Percentiles rank a stretch among this genome's conserved stretches.
These are phyloP conservation scores for Amphiprion clarkii DNA, from an alignment of 2,797 vertebrate species.

Conservation along the genomic window DNA sequence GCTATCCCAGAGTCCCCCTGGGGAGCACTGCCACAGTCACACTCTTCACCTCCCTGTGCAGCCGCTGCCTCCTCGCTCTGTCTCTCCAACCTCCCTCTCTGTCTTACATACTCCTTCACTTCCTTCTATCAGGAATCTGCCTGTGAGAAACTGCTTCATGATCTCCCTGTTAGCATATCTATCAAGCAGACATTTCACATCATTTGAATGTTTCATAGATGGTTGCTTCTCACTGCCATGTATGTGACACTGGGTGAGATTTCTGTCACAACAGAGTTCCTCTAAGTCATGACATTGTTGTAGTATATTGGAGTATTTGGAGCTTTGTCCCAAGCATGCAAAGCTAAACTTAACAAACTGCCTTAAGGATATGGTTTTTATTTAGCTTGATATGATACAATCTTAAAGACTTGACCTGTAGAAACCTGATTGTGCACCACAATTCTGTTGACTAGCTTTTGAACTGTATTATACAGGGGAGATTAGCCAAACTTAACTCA, in stretches of 20 bases:
- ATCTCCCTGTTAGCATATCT: conserved; percentile 20
- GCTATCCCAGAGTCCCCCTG: conserved; percentile 79
- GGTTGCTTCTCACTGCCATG: background rate
- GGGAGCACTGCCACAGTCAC: conserved; percentile 76
- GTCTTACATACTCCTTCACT: conserved; percentile 1
- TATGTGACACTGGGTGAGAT: background rate
- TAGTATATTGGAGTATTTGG: background rate
- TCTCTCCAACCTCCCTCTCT: conserved; percentile 5
- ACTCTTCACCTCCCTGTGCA: conserved; percentile 74
- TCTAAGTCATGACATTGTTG: background rate
- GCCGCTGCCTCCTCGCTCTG: conserved; percentile 36
- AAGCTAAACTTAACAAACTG: background rate
- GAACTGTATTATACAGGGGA: too few species aligned
- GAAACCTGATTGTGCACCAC: too few species aligned
- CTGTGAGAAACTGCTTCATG: conserved; percentile 23
- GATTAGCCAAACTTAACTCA: too few species aligned
- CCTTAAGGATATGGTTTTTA: background rate
- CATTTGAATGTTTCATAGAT: conserved; percentile 2
- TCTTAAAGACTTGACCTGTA: too few species aligned
- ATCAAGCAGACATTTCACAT: conserved; percentile 13
- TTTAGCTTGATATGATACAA: background rate
- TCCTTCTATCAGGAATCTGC: conserved; percentile 36
- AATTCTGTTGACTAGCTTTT: too few species aligned
- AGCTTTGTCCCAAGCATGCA: background rate
- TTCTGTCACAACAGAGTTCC: background rate